Base-by-base conservation (phyloP, 2,888 invertebrate species). In the Hemistola chrysoprasaria region DNA sequence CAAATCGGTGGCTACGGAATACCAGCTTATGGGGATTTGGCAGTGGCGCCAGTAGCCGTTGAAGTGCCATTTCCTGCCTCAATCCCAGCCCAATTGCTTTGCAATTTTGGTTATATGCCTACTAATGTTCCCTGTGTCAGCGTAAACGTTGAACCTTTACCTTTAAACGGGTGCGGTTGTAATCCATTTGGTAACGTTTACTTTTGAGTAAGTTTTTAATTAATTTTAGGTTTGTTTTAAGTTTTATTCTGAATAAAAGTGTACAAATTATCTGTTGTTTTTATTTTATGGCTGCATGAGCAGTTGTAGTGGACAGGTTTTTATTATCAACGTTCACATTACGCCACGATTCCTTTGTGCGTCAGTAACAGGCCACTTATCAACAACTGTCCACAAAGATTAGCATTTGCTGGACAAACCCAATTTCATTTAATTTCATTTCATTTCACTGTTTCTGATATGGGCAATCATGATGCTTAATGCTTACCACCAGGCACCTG, bases 41-140 rank as follows among this genome's bases (percentile, higher is more conserved):
- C 24, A 6, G 7, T 39, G 8, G 22, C 43, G 3, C 66, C 64
- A 0, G 39, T 60, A 5, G 55, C 57, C 1, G 56, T 65, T 8
- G 71, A 75, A 27, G 53, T 76, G 0, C 6, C 63, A 0, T 57
- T 73, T 16, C 75, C 75, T 0, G 36, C 67, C 1, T 43, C 64
- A 3, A 67, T 76, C n/a, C 75, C 76, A 10, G 70, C 70, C 1
- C 70, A 72, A 22, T 28, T 75, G 22, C 47, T 49, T 1, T 74
- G 72, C 32, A 71, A 65, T 29, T 63, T 70, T 32, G 71, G 67
- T 0, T 65, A 60, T 32, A 39, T 59, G 8, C 59, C 65, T 0
- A 35, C 53, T 0, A 59, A 56, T 28, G 35, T 60, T 0, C 76
- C 78, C 0, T 64, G 64, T 25, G 60, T 79, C 0, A 70, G 58